Percentiles rank a stretch among this genome's conserved stretches.
phyloP scores from a whole-genome alignment of 2,113 vertebrate species.

The Circaetus gallicus region DNA sequence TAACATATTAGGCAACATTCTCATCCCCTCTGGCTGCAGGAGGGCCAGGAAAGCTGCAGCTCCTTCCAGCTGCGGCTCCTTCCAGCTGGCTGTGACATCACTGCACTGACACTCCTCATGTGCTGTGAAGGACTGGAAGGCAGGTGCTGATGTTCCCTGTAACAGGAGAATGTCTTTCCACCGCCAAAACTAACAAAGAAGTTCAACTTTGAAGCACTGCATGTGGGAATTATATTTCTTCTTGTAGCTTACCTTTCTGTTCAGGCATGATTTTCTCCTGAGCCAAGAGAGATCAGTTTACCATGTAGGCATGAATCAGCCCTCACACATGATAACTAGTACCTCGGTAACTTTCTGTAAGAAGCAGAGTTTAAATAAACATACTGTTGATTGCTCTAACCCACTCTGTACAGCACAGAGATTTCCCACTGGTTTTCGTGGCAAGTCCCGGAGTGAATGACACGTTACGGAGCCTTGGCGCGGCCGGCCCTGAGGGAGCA shows the following conservation, averaged over 20 bases:
- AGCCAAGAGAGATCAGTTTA: background rate
- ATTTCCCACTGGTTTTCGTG: background rate
- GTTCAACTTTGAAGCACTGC: background rate
- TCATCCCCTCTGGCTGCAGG: background rate
- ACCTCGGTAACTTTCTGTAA: background rate
- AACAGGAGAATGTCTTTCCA: background rate
- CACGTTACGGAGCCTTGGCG: background rate
- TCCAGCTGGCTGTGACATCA: background rate
- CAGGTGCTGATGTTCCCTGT: background rate
- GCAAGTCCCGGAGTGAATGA: background rate
- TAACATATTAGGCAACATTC: background rate
- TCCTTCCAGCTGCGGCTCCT: background rate
- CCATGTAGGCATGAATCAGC: rapidly evolving
- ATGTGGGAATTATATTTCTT: background rate
- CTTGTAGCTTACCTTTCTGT: background rate
- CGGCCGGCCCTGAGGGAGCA: background rate
- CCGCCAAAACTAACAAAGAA: background rate
- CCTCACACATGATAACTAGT: background rate
- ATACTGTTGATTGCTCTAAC: rapidly evolving
- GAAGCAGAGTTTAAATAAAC: background rate
- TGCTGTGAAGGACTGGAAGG: background rate
- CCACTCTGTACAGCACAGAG: background rate
- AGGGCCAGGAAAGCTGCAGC: background rate
- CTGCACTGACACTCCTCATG: background rate
- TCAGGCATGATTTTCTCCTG: background rate